Evolutionary conservation across 1,140 invertebrate genomes (phyloP).

Genomic region (Pogonognathellus flavescens): DNA sequence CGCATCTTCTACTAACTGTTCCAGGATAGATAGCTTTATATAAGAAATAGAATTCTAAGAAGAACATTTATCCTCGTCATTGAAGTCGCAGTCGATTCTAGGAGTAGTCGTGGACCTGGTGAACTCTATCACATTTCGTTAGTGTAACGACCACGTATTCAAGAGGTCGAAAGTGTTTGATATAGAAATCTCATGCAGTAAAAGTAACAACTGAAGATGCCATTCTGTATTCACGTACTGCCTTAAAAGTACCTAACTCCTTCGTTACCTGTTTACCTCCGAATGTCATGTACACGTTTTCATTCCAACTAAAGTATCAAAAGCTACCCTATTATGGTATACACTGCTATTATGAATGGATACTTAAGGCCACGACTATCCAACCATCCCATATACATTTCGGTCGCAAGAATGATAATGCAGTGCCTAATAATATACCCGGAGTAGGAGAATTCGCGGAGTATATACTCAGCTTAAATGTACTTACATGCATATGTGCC

Average conservation of each 20-base stretch:
- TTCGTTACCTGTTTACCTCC: not conserved
- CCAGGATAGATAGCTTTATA: no score
- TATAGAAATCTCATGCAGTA: not conserved
- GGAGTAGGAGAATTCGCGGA: not conserved
- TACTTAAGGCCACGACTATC: not conserved
- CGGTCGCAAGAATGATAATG: constrained; percentile 10
- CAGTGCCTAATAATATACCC: not conserved
- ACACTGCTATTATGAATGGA: no score
- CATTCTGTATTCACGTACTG: not conserved
- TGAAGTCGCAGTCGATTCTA: not conserved
- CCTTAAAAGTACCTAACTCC: not conserved
- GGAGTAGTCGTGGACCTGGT: not conserved
- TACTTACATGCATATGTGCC: constrained; percentile 37
- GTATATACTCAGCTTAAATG: constrained; percentile 14
- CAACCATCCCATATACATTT: no score
- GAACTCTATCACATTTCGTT: constrained; percentile 3
- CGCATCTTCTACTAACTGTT: not conserved
- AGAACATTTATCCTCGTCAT: not conserved
- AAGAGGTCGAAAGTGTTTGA: constrained; percentile 5
- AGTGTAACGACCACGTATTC: not conserved
- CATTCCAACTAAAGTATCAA: no score
- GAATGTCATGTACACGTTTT: no score
- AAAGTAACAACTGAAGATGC: not conserved
- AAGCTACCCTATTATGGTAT: no score
- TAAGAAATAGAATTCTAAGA: not conserved